A percentile compares a stretch with the other conserved stretches of the same genome.
phyloP scores from a whole-genome alignment of 2,113 vertebrate genomes.

The Sinocyclocheilus maitianheensis region DNA sequence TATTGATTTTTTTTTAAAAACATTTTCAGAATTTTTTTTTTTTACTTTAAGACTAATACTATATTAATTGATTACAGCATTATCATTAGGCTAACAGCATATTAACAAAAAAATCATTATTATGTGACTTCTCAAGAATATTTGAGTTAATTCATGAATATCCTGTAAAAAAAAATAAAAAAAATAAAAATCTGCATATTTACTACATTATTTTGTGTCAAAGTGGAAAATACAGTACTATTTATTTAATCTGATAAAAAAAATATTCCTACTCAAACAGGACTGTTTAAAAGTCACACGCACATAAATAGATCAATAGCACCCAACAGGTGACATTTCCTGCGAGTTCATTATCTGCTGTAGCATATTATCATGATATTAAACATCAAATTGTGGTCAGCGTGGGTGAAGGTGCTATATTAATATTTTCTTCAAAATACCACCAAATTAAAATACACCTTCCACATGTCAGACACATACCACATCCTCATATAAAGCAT shows the following conservation, averaged over 20 bases:
- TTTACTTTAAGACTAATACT: not conserved
- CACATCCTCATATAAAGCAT: constrained; percentile 22
- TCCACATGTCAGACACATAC: not conserved
- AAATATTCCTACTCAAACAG: not conserved
- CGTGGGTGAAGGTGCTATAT: not conserved
- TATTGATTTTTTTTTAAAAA: too few species aligned
- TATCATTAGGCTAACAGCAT: not conserved
- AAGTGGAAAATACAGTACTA: not conserved
- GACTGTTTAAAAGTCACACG: not conserved
- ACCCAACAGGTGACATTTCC: not conserved
- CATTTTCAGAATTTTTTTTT: too few species aligned
- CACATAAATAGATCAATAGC: constrained; percentile 24
- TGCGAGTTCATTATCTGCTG: not conserved
- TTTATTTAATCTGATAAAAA: constrained; percentile 6
- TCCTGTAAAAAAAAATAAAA: not conserved
- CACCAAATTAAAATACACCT: not conserved
- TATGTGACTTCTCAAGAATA: too few species aligned
- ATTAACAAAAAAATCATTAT: not conserved
- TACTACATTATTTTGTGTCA: not conserved
- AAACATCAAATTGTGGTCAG: constrained; percentile 9
- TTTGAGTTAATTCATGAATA: not conserved
- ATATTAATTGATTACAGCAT: not conserved
- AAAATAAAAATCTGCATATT: not conserved
- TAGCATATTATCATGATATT: not conserved
- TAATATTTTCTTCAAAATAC: not conserved